Conservation (phyloP, 2,797 vertebrate species). For the Rallus crepitans region DNA sequence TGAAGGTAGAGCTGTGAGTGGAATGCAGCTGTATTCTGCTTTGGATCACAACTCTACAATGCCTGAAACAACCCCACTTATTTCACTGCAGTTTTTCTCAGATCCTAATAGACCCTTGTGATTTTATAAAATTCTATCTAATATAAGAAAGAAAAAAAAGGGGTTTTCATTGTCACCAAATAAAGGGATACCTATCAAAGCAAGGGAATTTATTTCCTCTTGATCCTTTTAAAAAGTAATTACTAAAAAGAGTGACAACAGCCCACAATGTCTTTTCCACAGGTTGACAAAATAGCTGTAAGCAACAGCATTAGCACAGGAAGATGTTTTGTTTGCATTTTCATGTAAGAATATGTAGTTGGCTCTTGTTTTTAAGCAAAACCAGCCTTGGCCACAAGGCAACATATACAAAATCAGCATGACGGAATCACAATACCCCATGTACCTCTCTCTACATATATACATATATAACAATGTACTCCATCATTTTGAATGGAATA, state of each 20-base stretch:
- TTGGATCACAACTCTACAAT: neutral
- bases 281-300: neutral
- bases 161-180: neutral
- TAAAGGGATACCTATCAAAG: neutral
- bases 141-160: neutral
- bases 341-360: neutral
- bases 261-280: neutral
- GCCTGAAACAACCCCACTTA: neutral
- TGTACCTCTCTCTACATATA: too few species aligned
- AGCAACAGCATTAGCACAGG: neutral
- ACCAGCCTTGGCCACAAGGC: neutral
- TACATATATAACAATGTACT: too few species aligned
- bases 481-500: neutral
- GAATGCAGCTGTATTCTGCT: neutral
- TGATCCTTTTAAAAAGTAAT: neutral
- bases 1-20: neutral
- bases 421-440: neutral
- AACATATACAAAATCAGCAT: neutral
- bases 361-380: neutral
- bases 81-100: neutral
- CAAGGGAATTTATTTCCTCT: neutral
- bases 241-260: neutral
- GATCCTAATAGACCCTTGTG: neutral
- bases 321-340: neutral
- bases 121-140: neutral